Evolutionary conservation across 2,888 invertebrate species (phyloP), one percentile per base, ranked within the genome.

Genomic region (Lasius fuliginosus): DNA sequence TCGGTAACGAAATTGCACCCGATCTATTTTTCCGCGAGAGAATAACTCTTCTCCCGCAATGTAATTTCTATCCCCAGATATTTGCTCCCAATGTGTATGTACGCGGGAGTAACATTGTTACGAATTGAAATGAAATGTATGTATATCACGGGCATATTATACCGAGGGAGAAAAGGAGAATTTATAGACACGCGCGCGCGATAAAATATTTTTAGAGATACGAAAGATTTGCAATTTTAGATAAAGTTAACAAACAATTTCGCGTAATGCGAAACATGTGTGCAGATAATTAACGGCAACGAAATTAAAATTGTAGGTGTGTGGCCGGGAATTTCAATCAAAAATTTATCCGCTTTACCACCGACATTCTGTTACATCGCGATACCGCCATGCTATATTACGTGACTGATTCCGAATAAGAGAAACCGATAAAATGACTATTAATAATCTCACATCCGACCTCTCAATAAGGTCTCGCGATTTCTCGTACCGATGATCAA

Each of bases 361-460:
- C 60, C 23, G 46, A 12, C 74, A 81, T 79, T 79, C 77, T 69
- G 46, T 79, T 79, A 79, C 30, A 69, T 36, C 46, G 79, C 46
- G 58, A 33, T 69, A 65, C 27, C 53, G 46, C 46, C 6, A 49
- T 49, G 60, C 33, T 79, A 79, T 79, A 79, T 79, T 79, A 79
- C 73, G 18, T 42, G 12, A 81, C 74, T 79, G 36, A 76, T 30
- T 82, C 49, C 40, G 56, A 40, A 27, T 53, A 40, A n/a, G 6
- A 65, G 8, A 40, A 74, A 40, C 77, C 79, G 79, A 82, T 82
- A 82, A 82, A 82, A 82, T 62, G 64, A 82, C 77, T 82, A 82
- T 82, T 74, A 56, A 82, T 82, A 82, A 82, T 65, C 82, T 77
- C 30, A 53, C n/a, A 53, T 77, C 30, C 64, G 77, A 27, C 53